Conservation (phyloP, 2,113 vertebrate species). For the Bettongia penicillata region DNA sequence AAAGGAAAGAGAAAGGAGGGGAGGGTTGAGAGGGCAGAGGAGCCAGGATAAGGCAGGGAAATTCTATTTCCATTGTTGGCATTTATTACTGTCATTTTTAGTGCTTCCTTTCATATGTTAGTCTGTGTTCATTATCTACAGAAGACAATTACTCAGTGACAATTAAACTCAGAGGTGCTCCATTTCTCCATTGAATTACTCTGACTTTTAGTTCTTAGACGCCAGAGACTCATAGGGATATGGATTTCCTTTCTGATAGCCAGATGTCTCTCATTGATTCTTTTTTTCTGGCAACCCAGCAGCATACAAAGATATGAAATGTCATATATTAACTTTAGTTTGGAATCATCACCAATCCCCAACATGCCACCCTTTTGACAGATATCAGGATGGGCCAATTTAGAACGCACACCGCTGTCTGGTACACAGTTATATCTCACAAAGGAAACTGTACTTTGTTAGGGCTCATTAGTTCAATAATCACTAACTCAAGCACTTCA, state of each 20-base stretch:
- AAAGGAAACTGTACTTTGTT: not conserved
- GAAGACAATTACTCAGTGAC: slow-evolving; percentile 33
- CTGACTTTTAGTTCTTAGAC: not conserved
- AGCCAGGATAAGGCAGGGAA: not conserved
- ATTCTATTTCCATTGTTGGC: slow-evolving; percentile 56
- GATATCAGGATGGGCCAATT: not conserved
- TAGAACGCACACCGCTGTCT: not conserved
- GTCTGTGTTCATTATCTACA: slow-evolving; percentile 21
- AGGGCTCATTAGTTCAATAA: not conserved
- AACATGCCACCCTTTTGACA: not conserved
- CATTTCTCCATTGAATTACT: slow-evolving; percentile 41
- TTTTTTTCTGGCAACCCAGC: not conserved
- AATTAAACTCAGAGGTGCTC: not conserved
- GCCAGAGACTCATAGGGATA: not conserved
- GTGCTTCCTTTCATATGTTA: slow-evolving; percentile 1
- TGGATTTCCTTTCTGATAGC: slow-evolving; percentile 17
- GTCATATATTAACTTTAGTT: not conserved
- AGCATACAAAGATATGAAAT: not conserved
- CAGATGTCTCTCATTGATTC: not conserved
- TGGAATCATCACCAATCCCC: not conserved
- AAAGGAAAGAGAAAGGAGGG: not conserved
- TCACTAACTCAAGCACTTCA: not conserved
- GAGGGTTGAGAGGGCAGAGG: not conserved
- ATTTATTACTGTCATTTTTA: slow-evolving; percentile 61
- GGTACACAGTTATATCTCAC: not conserved